A percentile compares a stretch with the other conserved stretches of the same genome.
phyloP scores from a whole-genome alignment of 2,888 invertebrate species.

The Temnothorax rugatulus region DNA sequence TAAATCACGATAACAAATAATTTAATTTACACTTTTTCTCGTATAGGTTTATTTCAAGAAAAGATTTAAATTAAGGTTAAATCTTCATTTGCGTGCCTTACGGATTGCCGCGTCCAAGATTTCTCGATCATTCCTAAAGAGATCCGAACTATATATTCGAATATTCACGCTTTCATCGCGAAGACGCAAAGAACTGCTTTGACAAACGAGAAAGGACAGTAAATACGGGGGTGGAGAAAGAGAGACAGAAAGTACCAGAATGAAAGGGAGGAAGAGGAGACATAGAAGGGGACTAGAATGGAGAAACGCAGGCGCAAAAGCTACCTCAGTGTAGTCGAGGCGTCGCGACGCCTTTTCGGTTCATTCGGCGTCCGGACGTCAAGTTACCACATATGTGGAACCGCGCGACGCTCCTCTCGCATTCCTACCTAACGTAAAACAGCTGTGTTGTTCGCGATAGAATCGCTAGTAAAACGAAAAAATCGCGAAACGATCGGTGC shows the following conservation, averaged over 20 bases:
- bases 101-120: background rate
- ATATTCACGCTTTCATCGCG: background rate
- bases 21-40: background rate
- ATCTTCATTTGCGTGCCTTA: background rate
- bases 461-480: background rate
- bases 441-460: slow-evolving; percentile 14
- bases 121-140: background rate
- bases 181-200: slow-evolving; percentile 26
- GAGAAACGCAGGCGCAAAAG: slow-evolving; percentile 56
- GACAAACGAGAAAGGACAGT: slow-evolving; percentile 34
- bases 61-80: slow-evolving; percentile 26
- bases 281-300: slow-evolving; percentile 22
- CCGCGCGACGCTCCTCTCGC: slow-evolving; percentile 5
- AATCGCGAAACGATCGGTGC: background rate
- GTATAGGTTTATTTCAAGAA: background rate
- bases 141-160: background rate
- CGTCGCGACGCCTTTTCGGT: slow-evolving; percentile 53
- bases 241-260: slow-evolving; percentile 13
- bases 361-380: slow-evolving; percentile 51
- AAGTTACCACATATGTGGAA: slow-evolving; percentile 14
- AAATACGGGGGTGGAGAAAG: too few species aligned
- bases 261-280: slow-evolving; percentile 12
- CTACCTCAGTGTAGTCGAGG: slow-evolving; percentile 34
- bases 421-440: background rate
- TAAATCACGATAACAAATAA: background rate